These are phyloP conservation scores for Schizothorax lantsangensis DNA, from an alignment of 2,797 vertebrate genomes.

Conservation along the genomic window DNA sequence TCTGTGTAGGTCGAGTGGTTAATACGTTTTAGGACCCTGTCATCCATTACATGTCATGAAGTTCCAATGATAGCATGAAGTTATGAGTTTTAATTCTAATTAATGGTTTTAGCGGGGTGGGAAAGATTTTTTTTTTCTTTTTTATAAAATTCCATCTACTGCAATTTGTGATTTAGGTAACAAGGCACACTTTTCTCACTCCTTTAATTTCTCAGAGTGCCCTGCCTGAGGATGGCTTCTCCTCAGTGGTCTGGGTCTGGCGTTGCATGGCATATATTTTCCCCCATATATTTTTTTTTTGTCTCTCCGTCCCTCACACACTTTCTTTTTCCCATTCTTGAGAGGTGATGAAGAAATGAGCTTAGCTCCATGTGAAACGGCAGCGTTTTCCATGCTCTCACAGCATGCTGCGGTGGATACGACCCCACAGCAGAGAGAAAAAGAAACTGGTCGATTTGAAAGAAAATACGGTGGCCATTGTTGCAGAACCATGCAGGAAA, in stretches of 20 bases:
- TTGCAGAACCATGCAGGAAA: conserved; percentile 62
- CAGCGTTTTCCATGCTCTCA: conserved; percentile 63
- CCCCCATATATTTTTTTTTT: conserved; percentile 4
- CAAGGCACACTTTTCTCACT: conserved; percentile 44
- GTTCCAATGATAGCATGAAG: conserved; percentile 67
- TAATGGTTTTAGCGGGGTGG: conserved; percentile 56
- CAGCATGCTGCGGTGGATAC: conserved; percentile 65
- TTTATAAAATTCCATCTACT: conserved; percentile 55
- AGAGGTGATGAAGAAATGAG: conserved; percentile 63
- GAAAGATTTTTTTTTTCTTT: conserved; percentile 22
- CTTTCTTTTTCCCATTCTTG: conserved; percentile 49
- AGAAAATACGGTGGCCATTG: conserved; percentile 67
- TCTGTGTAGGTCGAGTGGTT: conserved; percentile 69
- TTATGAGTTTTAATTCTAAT: conserved; percentile 69
- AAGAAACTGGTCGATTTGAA: conserved; percentile 62
- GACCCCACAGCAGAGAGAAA: conserved; percentile 60
- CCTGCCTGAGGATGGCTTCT: conserved; percentile 34
- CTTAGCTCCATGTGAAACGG: conserved; percentile 65
- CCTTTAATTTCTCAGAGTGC: conserved; percentile 47
- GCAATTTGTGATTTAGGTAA: conserved; percentile 61
- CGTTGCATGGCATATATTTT: conserved; percentile 22
- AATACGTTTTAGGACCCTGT: conserved; percentile 68
- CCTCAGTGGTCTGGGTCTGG: conserved; percentile 22
- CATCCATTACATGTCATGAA: conserved; percentile 68
- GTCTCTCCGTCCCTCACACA: background rate